These are phyloP conservation scores for Parazoanthus swiftii DNA, from an alignment of 92 coral and sea anemone species.

Conservation along the genomic window DNA sequence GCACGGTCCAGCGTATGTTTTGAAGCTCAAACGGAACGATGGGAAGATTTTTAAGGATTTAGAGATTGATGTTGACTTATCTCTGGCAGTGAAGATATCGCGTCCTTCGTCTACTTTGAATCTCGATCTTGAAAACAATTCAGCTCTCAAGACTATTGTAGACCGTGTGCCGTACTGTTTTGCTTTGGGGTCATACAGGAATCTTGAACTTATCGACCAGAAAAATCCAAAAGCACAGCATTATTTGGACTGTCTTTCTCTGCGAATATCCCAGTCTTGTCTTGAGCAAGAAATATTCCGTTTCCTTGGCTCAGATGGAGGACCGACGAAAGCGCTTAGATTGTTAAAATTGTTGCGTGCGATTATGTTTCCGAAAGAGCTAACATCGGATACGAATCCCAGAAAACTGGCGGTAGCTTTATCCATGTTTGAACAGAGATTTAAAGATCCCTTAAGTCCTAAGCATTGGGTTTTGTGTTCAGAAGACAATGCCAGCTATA, in stretches of 20 bases:
- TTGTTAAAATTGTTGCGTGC: conserved; percentile 4
- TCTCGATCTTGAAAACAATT: not conserved
- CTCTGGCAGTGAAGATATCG: conserved; percentile 42
- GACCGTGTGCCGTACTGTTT: conserved; percentile 13
- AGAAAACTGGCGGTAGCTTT: too few relatives aligned
- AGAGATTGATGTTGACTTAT: conserved; percentile 40
- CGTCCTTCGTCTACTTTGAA: conserved; percentile 7
- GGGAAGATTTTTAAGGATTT: conserved; percentile 34
- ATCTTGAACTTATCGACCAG: not conserved
- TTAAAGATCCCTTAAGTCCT: not conserved
- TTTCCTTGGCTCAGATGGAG: conserved; percentile 32
- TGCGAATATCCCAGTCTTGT: conserved; percentile 9
- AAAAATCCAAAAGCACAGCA: not conserved
- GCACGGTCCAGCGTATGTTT: conserved; percentile 43
- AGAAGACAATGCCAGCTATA: not conserved
- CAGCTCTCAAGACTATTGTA: not conserved
- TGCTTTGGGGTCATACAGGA: not conserved
- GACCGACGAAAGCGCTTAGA: not conserved
- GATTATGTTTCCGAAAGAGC: not conserved
- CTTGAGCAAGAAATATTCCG: conserved; percentile 3
- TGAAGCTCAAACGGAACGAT: conserved; percentile 28
- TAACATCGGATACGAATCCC: too few relatives aligned
- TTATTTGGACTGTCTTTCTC: not conserved
- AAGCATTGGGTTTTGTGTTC: not conserved
- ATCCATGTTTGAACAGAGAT: too few relatives aligned